Evolutionary conservation across 1,140 invertebrate species (phyloP), one percentile per base, ranked within the genome.

Genomic region (Gryllus bimaculatus): DNA sequence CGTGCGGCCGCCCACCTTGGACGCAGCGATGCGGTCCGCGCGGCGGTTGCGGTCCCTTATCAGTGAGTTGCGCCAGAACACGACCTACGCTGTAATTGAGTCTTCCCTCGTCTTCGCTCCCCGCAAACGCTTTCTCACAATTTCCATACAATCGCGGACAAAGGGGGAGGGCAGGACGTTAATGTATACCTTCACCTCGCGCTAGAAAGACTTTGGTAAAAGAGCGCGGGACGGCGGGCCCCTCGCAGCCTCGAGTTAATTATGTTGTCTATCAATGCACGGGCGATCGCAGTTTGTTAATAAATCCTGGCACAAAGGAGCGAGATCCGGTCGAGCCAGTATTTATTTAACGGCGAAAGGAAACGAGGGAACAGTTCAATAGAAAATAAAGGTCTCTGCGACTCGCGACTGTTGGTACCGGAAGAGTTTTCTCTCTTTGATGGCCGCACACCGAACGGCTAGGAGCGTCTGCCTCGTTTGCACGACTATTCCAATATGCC

Each of bases 81-180:
- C 54, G 54, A 66, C 54, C 54, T 39, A 7, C 54, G 54, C 54
- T 10, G 54, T 66, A 66, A 66, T 66, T 66, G 54, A 66, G 54
- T 66, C 54, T 66, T 66, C 54, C 54, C 54, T 66, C 54, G 54
- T 66, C 54, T 66, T 18, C 2, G 54, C 54, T 66, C 54, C 7
- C 54, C 54, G 54, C 54, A 18, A 66, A 7, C 54, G 54, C 54
- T 66, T 66, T 66, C 54, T 66, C 54, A 66, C 54, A 66, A 66
- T 66, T 66, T 66, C 54, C 54, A 66, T 66, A 66, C 54, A 66
- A 66, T 66, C 54, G 54, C 54, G 54, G 54, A 66, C 54, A 66
- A 66, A 66, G 54, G 18, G 54, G 54, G 54, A 66, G 54, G 54
- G 54, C 18, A 66, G 10, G 54, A 13, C 54, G 54, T 66, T 66